Base-by-base conservation (phyloP, 2,888 invertebrate genomes). In the Orgyia antiqua region DNA sequence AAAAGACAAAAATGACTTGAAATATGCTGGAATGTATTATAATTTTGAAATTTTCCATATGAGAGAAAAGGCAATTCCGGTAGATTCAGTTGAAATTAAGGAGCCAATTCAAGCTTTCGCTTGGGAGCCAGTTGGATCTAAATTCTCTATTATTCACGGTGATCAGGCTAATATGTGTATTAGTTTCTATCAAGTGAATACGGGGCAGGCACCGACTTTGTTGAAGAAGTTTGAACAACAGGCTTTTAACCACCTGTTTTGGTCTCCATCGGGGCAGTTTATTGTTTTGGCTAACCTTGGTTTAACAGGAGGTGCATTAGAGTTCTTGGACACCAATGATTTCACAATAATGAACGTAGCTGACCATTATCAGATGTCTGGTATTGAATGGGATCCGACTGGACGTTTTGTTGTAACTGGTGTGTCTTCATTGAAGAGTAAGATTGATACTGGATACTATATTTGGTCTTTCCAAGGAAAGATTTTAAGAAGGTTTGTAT, bases 1-100 rank as follows among this genome's bases (percentile, higher is more conserved):
- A 59, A 97, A 97, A 65, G 98, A 98, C 66, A 96, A 98, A 61
- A 90, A 92, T 30, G 97, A 97, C 55, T 91, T 93, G 15, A 98
- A 98, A 75, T 99, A 98, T 77, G 93, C 95, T 26, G 98, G 98
- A 48, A 95, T 98, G 92, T 97, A 97, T 58, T 98, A 96, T 79
- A 99, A 98, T 74, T 97, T 99, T 80, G 99, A 99, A 87, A 95
- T 99, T 51, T 99, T 99, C 88, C 97, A 99, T 66, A 97, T 99
- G 93, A 89, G 97, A 31, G 98, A 99, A 66, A 98, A 98, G 63
- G 94, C 97, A 71, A 95, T 99, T 52, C 99, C 99, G 0, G 98
- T 99, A 0, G 99, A 99, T 71, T 97, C 96, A 7, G 94, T 99
- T 1, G 99, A 99, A 77, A 94, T 97, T 42, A 97, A 99, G 70